phyloP scores from a whole-genome alignment of 2,113 vertebrate genomes.

The Neogobius melanostomus region DNA sequence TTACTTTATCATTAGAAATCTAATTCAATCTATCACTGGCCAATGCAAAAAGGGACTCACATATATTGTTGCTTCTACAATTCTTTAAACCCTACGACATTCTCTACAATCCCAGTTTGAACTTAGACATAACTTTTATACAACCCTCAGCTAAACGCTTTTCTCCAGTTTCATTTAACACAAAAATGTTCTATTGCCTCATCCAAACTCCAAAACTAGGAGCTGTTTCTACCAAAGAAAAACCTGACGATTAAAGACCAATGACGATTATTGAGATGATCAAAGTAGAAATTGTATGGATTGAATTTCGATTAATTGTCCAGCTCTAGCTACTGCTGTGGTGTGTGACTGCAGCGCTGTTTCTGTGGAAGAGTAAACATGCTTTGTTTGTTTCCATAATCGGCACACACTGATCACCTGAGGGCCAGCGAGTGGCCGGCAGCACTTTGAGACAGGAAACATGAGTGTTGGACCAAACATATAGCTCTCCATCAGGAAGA shows the following conservation, averaged over 20 bases:
- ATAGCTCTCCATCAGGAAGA: constrained; percentile 66
- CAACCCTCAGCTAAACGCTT: too few relatives aligned
- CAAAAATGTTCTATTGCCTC: too few relatives aligned
- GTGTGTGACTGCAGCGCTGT: constrained; percentile 33
- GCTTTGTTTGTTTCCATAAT: constrained; percentile 76
- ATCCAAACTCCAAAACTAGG: too few relatives aligned
- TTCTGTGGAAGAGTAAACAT: constrained; percentile 66
- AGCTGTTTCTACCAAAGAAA: too few relatives aligned
- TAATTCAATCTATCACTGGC: too few relatives aligned
- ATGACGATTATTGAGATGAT: too few relatives aligned
- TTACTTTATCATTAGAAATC: too few relatives aligned
- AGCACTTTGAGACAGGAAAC: constrained; percentile 60
- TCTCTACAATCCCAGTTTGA: neutral
- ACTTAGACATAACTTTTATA: too few relatives aligned
- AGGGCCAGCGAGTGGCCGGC: constrained; percentile 47
- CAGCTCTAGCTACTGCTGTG: constrained; percentile 11
- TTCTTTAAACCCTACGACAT: neutral
- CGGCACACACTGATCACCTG: constrained; percentile 69
- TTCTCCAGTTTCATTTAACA: too few relatives aligned
- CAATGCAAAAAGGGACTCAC: neutral
- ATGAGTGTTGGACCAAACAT: constrained; percentile 43
- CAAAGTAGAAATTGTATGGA: too few relatives aligned
- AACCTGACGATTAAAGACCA: too few relatives aligned
- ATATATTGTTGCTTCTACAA: neutral
- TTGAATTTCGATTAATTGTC: neutral